Evolutionary conservation across 2,113 vertebrate genomes (phyloP), one percentile per base, ranked within the genome.

Genomic region (Sisor rabdophorus): DNA sequence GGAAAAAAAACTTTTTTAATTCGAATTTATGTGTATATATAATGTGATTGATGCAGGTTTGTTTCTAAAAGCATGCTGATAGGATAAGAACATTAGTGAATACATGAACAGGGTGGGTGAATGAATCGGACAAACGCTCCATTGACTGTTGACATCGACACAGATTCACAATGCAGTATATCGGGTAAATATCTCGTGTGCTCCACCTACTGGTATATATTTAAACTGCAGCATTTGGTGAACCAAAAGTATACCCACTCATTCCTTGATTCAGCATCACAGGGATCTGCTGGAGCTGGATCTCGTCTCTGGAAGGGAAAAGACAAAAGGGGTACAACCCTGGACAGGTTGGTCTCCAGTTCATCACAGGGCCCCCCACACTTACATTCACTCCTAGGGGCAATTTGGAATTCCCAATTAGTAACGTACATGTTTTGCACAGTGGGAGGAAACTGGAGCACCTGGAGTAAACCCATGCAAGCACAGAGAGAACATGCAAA

Each of bases 131-230:
- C 60, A 65, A 47, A 44, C 36, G 2, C 20, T 47, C 12, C 36
- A 40, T 24, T 65, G 61, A 65, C 61, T 44, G 11, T 22, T 44
- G 3, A 15, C 1, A 47, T 44, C 12, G 3, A 71, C 19, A 26
- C 28, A 36, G 32, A 17, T 56, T 10, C 3, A 50, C 19, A 17
- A 71, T 71, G 63, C 52, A 80, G 61, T 77, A 64, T 68, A 55
- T 26, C 30, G 53, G 20, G 4, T 22, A 60, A 76, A 22, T 20
- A 36, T 3, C 0, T 61, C 13, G 26, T 1, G 48, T 26, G n/a
- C 79, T 10, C 75, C 61, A 3, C 61, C 75, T 81, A 19, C 8
- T 40, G 79, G 53, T 15, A 24, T 30, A 9, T 30, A 0, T 63
- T 19, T 22, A 32, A 53, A 75, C n/a, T 47, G 36, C 54, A 72